Conservation (phyloP, 1,140 invertebrate genomes). For the Adoxophyes honmai region DNA sequence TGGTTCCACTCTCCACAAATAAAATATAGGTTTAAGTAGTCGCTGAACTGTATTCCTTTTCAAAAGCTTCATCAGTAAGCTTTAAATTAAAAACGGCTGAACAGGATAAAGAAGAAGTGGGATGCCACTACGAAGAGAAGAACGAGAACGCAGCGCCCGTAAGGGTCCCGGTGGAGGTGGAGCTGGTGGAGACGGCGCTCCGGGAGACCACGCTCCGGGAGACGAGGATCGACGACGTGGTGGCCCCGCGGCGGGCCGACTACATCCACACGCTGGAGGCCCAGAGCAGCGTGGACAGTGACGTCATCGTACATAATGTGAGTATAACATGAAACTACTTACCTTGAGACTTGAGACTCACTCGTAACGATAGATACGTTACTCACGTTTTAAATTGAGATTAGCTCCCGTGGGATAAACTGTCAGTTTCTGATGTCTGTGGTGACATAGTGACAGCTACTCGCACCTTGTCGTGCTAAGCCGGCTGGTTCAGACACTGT, state of each 20-base stretch:
- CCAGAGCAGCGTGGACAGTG: conserved; percentile 74
- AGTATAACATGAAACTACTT: conserved; percentile 31
- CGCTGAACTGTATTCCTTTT: no score
- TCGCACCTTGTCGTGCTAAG: no score
- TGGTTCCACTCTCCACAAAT: no score
- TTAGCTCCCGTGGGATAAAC: no score
- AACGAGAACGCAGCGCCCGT: conserved; percentile 54
- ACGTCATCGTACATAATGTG: conserved; percentile 74
- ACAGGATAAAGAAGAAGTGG: conserved; percentile 69
- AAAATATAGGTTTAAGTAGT: no score
- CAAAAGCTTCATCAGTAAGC: no score
- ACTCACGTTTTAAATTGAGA: no score
- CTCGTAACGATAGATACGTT: no score
- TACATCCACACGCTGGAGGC: conserved; percentile 70
- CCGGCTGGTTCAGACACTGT: no score
- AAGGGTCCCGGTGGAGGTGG: conserved; percentile 47
- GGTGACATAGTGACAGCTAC: no score
- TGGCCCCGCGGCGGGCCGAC: conserved; percentile 48
- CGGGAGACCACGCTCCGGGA: conserved; percentile 52
- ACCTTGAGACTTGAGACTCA: no score
- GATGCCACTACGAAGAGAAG: conserved; percentile 70
- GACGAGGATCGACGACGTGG: conserved; percentile 65
- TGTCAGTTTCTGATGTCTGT: no score
- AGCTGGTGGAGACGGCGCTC: conserved; percentile 57
- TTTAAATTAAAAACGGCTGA: not conserved